A percentile compares a stretch with the other conserved stretches of the same genome.
These are phyloP conservation scores for Zelleria hepariella DNA, from an alignment of 2,888 invertebrate genomes.

Conservation along the genomic window DNA sequence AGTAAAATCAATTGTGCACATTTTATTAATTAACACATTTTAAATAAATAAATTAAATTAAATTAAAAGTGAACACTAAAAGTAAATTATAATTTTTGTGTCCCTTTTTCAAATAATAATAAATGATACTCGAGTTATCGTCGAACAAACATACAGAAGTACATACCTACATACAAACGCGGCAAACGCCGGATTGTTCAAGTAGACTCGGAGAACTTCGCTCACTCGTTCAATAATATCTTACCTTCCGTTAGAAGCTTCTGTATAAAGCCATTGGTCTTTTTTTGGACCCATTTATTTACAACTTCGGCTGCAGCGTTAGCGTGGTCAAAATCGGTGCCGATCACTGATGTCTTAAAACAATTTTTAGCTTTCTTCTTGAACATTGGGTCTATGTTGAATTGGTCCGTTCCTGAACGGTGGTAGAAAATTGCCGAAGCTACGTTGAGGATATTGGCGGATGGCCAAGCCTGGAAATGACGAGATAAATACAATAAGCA, in stretches of 20 bases:
- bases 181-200: too few relatives aligned
- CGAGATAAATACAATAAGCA: too few relatives aligned
- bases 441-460: constrained; percentile 42
- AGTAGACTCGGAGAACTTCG: too few relatives aligned
- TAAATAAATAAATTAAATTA: too few relatives aligned
- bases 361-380: constrained; percentile 40
- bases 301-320: constrained; percentile 67
- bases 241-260: constrained; percentile 72
- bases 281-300: constrained; percentile 79
- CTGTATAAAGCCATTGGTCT: constrained; percentile 78
- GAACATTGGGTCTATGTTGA: constrained; percentile 37
- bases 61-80: too few relatives aligned
- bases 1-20: too few relatives aligned
- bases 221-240: neutral
- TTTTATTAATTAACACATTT: too few relatives aligned
- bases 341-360: constrained; percentile 71
- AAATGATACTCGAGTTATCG: too few relatives aligned
- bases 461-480: constrained; percentile 41
- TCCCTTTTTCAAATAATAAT: too few relatives aligned
- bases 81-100: too few relatives aligned
- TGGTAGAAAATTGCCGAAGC: constrained; percentile 43
- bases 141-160: too few relatives aligned
- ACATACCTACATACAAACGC: too few relatives aligned
- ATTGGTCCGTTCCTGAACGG: constrained; percentile 28
- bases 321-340: constrained; percentile 65